These are phyloP conservation scores for Phalacrocorax aristotelis DNA, from an alignment of 2,113 vertebrate species.

Conservation along the genomic window DNA sequence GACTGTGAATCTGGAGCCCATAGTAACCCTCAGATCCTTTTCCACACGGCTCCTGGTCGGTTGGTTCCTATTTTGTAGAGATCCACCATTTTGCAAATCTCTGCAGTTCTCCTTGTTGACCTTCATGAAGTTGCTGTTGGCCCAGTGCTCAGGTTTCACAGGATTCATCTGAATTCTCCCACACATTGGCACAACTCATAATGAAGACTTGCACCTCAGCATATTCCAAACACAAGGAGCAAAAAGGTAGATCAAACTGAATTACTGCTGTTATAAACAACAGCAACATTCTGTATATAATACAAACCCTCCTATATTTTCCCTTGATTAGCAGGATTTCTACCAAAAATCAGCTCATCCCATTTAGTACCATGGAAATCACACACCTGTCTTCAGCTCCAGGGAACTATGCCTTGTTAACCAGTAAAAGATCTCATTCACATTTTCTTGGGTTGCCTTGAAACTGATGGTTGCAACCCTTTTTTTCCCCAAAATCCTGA, in stretches of 20 bases:
- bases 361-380: not conserved
- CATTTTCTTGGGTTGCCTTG: not conserved
- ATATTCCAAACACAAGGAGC: not conserved
- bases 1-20: not conserved
- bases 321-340: not conserved
- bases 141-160: not conserved
- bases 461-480: not conserved
- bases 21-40: not conserved
- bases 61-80: not conserved
- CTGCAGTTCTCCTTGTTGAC: not conserved
- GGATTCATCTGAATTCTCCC: not conserved
- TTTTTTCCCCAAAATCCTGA: not conserved
- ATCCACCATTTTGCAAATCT: not conserved
- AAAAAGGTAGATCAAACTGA: not conserved
- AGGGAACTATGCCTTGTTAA: not conserved
- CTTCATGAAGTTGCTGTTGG: not conserved
- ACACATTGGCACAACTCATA: not conserved
- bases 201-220: not conserved
- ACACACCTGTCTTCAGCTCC: rapidly evolving
- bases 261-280: not conserved
- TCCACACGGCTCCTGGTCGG: not conserved
- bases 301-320: not conserved
- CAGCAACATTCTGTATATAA: not conserved
- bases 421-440: not conserved
- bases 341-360: not conserved